A percentile compares a stretch with the other conserved stretches of the same genome.
These are phyloP conservation scores for Pseudomyrmex pallidus DNA, from an alignment of 1,140 invertebrate species.

Conservation along the genomic window DNA sequence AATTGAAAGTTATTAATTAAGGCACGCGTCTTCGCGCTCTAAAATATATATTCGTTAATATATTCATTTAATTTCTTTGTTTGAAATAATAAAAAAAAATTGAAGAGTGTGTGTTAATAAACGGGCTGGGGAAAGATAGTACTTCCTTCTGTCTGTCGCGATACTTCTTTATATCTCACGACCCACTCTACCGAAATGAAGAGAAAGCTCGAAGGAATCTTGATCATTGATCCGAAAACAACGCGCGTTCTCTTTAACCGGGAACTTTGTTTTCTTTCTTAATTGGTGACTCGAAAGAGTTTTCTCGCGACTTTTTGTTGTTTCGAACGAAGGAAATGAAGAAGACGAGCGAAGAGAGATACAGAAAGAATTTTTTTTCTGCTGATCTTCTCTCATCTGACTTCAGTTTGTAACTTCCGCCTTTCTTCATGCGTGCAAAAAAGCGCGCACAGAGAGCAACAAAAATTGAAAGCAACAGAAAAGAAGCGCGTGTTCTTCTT, in stretches of 20 bases:
- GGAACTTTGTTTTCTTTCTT: not conserved
- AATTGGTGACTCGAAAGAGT: constrained; percentile 16
- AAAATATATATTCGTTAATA: too few species aligned
- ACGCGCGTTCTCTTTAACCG: too few species aligned
- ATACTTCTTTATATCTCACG: not conserved
- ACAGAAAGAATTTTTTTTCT: not conserved
- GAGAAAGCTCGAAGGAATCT: not conserved
- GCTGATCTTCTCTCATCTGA: constrained; percentile 26
- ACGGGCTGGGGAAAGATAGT: too few species aligned
- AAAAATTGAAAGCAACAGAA: constrained; percentile 40
- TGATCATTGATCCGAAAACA: constrained; percentile 3
- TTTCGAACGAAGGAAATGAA: too few species aligned
- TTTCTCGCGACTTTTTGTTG: constrained; percentile 33
- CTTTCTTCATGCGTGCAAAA: too few species aligned
- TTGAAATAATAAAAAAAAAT: not conserved
- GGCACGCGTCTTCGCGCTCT: too few species aligned
- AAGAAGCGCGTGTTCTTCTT: constrained; percentile 24
- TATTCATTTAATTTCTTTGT: not conserved
- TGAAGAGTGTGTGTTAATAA: not conserved
- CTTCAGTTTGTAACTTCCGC: too few species aligned
- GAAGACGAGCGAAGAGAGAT: not conserved
- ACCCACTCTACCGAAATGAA: not conserved
- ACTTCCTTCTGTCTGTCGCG: not conserved
- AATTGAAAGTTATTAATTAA: not conserved
- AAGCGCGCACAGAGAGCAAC: constrained; percentile 6